phyloP scores from a whole-genome alignment of 2,888 invertebrate species.

The Hirtodrosophila trivittata region DNA sequence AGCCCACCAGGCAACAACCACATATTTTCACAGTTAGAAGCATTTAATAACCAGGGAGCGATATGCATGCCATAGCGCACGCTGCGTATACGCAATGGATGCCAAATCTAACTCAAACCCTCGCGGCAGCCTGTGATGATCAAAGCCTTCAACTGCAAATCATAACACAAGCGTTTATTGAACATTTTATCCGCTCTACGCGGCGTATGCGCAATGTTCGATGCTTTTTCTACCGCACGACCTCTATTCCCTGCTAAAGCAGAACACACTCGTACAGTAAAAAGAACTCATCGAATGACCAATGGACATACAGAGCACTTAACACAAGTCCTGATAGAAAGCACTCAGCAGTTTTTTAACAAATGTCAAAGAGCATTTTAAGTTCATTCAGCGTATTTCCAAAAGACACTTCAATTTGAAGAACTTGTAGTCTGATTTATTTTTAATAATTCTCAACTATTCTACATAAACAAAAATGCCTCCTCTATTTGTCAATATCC shows the following conservation, averaged over 20 bases:
- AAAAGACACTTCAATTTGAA: background rate
- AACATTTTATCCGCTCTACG: background rate
- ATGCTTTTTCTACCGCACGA: background rate
- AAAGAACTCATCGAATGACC: no score
- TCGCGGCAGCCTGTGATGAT: background rate
- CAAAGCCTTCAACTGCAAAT: slow-evolving; percentile 6
- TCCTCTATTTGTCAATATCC: background rate
- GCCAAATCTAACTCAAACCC: background rate
- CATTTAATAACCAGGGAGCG: slow-evolving; percentile 39
- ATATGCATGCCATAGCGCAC: slow-evolving; percentile 9
- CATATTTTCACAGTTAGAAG: slow-evolving; percentile 8
- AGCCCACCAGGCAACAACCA: background rate
- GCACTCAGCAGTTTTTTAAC: background rate
- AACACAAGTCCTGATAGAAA: background rate
- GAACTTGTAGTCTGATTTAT: slow-evolving; percentile 4
- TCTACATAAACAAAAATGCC: no score
- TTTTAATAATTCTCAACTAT: slow-evolving; percentile 11
- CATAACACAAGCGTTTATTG: slow-evolving; percentile 8
- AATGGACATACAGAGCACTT: no score
- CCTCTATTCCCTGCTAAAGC: background rate
- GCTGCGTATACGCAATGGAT: slow-evolving; percentile 22
- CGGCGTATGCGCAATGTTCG: background rate
- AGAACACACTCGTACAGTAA: no score
- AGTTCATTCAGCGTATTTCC: no score
- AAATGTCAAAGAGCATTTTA: no score